Conservation (phyloP, 1,140 invertebrate genomes). For the Venturia canescens region DNA sequence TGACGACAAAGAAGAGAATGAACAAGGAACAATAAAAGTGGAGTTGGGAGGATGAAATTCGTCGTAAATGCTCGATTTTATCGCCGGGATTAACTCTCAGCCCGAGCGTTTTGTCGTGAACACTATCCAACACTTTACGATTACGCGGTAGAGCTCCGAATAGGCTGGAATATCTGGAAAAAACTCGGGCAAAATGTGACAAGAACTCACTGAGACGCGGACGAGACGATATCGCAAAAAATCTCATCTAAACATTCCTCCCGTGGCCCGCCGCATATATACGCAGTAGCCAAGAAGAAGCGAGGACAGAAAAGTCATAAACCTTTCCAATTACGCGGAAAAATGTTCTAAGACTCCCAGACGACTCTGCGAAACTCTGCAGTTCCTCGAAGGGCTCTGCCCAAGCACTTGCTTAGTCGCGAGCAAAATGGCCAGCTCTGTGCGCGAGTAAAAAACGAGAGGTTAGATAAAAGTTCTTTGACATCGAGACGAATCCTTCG, state of each 20-base stretch:
- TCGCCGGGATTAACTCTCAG: constrained; percentile 64
- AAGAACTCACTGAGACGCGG: neutral
- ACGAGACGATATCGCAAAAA: constrained; percentile 46
- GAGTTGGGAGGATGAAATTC: constrained; percentile 42
- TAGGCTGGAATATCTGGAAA: neutral
- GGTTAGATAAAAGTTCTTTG: no score
- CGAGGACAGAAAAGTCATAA: constrained; percentile 55
- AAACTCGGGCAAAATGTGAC: neutral
- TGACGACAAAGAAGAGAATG: neutral
- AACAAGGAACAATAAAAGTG: neutral
- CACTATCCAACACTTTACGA: neutral
- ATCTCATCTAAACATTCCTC: constrained; percentile 58
- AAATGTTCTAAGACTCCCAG: neutral
- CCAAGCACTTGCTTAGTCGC: no score
- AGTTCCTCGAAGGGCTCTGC: no score
- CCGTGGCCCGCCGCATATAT: constrained; percentile 22
- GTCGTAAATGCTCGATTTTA: constrained; percentile 61
- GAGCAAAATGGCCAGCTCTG: no score
- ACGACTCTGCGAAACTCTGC: no score
- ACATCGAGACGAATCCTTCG: no score
- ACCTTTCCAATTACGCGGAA: constrained; percentile 56
- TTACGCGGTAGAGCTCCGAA: neutral
- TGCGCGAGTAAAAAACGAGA: no score
- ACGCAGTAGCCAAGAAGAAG: constrained; percentile 35
- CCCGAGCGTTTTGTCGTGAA: constrained; percentile 30